Evolutionary conservation across 2,888 invertebrate genomes (phyloP), one percentile per base, ranked within the genome.

Genomic region (Harpalus rubripes): DNA sequence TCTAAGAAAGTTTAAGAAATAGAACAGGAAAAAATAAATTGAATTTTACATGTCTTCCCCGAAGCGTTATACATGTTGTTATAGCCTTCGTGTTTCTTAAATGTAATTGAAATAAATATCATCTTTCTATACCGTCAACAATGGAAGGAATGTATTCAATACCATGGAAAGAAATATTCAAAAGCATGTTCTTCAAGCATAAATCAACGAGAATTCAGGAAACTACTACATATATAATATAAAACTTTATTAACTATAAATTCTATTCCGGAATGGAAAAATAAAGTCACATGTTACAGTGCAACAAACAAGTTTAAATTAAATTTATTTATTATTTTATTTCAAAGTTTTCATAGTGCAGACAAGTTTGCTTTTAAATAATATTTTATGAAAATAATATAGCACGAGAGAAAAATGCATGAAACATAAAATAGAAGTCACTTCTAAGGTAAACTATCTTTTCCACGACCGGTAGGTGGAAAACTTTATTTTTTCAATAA

Each of bases 1-100:
- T 22, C 18, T 26, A 18, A 8, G 44, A 74, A 52, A 74, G 52
- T 74, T 74, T 74, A 74, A 52, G 74, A 74, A 74, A 74, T 44
- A 74, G 52, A 22, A 15, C 5, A 7, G 5, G 52, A 74, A 74
- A 41, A 74, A 74, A 74, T 52, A 72, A 72, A 52, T 74, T 74
- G 22, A 74, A 74, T 74, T 52, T 18, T 16, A 52, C 74, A 18
- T 56, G 16, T 74, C 52, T 63, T 32, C 41, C 10, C 15, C 0
- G 15, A 32, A 72, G 16, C 72, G n/a, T 26, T 72, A 16, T 26
- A n/a, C 18, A 41, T 39, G 39, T 15, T 0, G 39, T 41, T 68
- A 26, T 63, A 39, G 1, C 12, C 22, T 68, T 32, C 68, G 41
- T 72, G 18, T 63, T 63, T 12, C 12, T 12, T 63, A 26, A 26